These are phyloP conservation scores for Glandiceps talaboti DNA, from an alignment of 53 echinoderm and acorn worm species.

Conservation along the genomic window DNA sequence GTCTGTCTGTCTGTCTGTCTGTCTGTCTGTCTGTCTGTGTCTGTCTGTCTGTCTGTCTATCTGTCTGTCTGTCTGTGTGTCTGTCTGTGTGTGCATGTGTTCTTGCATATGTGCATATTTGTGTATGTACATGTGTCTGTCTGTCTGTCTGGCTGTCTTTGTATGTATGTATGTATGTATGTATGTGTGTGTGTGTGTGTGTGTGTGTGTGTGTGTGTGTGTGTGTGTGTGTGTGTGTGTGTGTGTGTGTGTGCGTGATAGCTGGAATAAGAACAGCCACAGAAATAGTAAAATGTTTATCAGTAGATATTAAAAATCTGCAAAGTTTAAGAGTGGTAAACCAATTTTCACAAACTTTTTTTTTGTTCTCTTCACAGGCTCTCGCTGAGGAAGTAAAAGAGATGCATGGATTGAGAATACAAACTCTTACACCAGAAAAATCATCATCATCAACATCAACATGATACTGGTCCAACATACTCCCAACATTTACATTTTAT, in stretches of 20 bases:
- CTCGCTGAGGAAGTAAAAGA: slow-evolving; percentile 85
- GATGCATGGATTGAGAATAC: slow-evolving; percentile 86
- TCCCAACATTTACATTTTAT: too few relatives aligned
- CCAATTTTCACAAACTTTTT: too few relatives aligned
- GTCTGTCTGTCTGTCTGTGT: too few relatives aligned
- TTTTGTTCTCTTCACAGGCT: slow-evolving; percentile 33
- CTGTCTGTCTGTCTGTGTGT: neutral
- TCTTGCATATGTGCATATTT: neutral
- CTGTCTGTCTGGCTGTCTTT: too few relatives aligned
- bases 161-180: neutral
- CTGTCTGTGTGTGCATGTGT: neutral
- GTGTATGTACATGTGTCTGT: too few relatives aligned
- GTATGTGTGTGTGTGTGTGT: neutral
- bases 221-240: neutral
- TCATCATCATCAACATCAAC: neutral
- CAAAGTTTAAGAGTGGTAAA: too few relatives aligned
- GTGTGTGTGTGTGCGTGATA: too few relatives aligned
- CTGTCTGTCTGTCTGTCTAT: neutral
- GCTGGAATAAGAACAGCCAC: too few relatives aligned
- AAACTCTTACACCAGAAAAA: slow-evolving; percentile 46
- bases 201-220: neutral
- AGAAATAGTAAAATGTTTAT: too few relatives aligned
- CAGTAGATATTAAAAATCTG: too few relatives aligned
- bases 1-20: too few relatives aligned
- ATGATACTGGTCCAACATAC: too few relatives aligned